A percentile compares a stretch with the other conserved stretches of the same genome.
These are phyloP conservation scores for Eulemur macaco DNA, from an alignment of 2,113 vertebrate genomes.

Conservation along the genomic window DNA sequence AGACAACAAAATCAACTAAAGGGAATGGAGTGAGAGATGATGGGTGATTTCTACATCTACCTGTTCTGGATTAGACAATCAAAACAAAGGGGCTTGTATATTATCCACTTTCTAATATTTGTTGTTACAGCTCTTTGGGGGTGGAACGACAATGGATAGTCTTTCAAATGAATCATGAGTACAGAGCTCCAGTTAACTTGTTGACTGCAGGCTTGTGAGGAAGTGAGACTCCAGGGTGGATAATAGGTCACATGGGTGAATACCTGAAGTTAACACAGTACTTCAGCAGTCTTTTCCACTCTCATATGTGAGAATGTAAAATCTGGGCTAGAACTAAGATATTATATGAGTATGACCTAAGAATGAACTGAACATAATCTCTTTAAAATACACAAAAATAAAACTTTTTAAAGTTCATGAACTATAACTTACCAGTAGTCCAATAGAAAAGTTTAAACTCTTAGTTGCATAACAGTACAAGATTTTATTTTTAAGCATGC, in stretches of 20 bases:
- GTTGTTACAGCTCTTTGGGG: neutral
- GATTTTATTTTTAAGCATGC: conserved; percentile 22
- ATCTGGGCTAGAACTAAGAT: neutral
- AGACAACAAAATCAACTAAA: no score
- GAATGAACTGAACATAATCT: neutral
- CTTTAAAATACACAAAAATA: neutral
- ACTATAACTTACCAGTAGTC: neutral
- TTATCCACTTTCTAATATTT: neutral
- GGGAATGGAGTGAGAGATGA: neutral
- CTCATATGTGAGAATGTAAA: neutral
- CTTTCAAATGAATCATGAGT: neutral
- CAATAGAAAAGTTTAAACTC: conserved; percentile 5
- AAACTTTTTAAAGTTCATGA: neutral
- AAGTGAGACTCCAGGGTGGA: neutral
- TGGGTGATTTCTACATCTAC: neutral
- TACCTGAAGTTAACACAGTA: neutral
- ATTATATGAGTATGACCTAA: neutral
- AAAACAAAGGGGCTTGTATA: neutral
- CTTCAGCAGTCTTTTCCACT: neutral
- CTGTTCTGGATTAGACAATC: conserved; percentile 28
- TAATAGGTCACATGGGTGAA: neutral
- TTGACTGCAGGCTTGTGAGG: neutral
- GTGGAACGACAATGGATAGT: neutral
- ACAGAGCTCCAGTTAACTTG: neutral
- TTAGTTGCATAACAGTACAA: neutral